Conservation (phyloP, 2,888 invertebrate species). For the Habroteleia sp. region DNA sequence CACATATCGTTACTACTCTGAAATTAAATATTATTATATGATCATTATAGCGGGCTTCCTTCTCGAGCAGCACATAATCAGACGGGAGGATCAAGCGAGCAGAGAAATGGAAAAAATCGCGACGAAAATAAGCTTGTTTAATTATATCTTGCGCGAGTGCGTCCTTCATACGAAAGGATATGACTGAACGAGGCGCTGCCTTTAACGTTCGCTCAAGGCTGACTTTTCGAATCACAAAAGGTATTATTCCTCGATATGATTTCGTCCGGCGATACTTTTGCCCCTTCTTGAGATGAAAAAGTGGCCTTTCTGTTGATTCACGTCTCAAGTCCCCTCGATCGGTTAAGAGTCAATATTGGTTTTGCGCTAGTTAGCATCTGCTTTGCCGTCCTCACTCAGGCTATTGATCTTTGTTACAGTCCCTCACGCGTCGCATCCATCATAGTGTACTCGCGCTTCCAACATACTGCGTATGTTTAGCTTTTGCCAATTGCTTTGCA, state of each 20-base stretch:
- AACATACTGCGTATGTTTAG: conserved; percentile 49
- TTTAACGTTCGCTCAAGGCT: conserved; percentile 59
- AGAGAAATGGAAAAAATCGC: conserved; percentile 58
- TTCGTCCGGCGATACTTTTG: conserved; percentile 40
- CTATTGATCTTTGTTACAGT: conserved; percentile 53
- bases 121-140: conserved; percentile 63
- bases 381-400: conserved; percentile 66
- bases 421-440: conserved; percentile 59
- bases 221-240: conserved; percentile 58
- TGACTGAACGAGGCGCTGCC: conserved; percentile 61
- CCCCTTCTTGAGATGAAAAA: conserved; percentile 35
- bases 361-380: conserved; percentile 73
- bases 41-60: conserved; percentile 59
- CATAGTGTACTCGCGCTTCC: conserved; percentile 57
- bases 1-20: conserved; percentile 57
- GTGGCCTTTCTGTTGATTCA: conserved; percentile 48
- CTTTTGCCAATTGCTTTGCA: conserved; percentile 59
- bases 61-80: conserved; percentile 60
- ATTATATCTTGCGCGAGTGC: conserved; percentile 61
- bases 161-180: conserved; percentile 64
- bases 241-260: conserved; percentile 49
- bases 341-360: conserved; percentile 72
- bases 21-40: conserved; percentile 65
- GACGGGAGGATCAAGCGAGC: conserved; percentile 52
- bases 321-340: conserved; percentile 36